phyloP scores from a whole-genome alignment of 2,797 vertebrate genomes.

The Limosa lapponica region DNA sequence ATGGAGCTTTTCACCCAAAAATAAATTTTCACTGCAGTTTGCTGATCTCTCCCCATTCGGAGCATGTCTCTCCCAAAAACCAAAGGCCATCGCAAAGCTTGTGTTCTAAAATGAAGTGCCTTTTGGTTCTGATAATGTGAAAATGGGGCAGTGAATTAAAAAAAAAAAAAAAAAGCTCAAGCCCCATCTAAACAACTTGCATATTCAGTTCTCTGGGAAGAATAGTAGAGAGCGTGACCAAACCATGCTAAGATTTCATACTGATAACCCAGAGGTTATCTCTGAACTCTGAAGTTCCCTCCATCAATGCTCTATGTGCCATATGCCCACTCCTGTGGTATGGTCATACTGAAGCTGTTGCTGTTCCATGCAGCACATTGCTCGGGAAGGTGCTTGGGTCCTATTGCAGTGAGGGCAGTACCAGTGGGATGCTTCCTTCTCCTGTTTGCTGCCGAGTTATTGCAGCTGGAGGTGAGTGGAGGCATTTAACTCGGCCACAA shows the following conservation, averaged over 20 bases:
- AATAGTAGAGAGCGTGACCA: neutral
- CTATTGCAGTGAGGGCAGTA: neutral
- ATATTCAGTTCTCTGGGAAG: neutral
- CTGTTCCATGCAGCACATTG: neutral
- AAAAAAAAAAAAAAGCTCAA: neutral
- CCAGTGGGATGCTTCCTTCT: neutral
- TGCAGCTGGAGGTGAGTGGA: neutral
- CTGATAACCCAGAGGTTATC: neutral
- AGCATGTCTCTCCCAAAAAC: neutral
- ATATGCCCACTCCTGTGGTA: rapidly evolving
- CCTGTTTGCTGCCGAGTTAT: neutral
- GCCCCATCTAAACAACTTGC: neutral
- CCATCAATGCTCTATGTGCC: neutral
- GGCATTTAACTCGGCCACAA: neutral
- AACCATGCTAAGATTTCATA: neutral
- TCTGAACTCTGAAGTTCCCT: neutral
- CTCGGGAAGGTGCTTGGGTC: neutral
- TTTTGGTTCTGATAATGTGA: neutral
- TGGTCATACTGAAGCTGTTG: neutral
- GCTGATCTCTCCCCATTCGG: neutral
- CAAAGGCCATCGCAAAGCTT: neutral
- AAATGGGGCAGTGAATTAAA: neutral
- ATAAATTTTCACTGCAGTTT: neutral
- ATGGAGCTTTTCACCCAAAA: neutral
- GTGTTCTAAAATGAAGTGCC: neutral